Conservation (phyloP, 2,797 vertebrate genomes). For the Onychomys leucogaster region DNA sequence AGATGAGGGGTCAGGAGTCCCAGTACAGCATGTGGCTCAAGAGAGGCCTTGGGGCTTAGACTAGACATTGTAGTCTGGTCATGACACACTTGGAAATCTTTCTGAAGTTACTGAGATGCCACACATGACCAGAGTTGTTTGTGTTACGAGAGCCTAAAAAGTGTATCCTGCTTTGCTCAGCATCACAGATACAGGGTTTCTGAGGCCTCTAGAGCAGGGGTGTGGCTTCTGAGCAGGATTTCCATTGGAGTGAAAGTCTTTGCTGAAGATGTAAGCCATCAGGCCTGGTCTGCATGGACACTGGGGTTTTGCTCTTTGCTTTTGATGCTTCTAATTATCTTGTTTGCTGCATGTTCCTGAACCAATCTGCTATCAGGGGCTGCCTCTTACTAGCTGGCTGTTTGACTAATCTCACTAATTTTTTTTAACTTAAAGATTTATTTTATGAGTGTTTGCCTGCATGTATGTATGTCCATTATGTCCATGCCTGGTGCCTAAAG, state of each 20-base stretch:
- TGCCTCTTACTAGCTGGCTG: background rate
- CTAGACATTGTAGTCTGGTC: background rate
- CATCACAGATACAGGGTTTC: background rate
- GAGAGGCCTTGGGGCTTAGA: background rate
- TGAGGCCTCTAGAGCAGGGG: background rate
- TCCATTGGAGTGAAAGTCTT: background rate
- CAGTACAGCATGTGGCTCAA: background rate
- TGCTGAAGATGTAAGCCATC: background rate
- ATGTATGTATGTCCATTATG: background rate
- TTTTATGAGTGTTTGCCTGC: background rate
- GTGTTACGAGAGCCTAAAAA: background rate
- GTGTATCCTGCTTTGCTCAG: background rate
- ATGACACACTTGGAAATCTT: background rate
- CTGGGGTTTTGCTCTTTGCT: background rate
- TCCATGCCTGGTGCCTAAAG: background rate
- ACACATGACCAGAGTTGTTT: background rate
- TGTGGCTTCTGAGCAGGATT: background rate
- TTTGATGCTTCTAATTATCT: background rate
- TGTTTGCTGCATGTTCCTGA: background rate
- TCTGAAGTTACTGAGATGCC: background rate
- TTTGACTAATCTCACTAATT: background rate
- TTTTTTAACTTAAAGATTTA: background rate
- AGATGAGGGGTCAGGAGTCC: background rate
- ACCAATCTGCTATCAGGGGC: background rate
- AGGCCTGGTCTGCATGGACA: background rate